phyloP scores from a whole-genome alignment of 2,888 invertebrate species.

The Lasioglossum figueresi region DNA sequence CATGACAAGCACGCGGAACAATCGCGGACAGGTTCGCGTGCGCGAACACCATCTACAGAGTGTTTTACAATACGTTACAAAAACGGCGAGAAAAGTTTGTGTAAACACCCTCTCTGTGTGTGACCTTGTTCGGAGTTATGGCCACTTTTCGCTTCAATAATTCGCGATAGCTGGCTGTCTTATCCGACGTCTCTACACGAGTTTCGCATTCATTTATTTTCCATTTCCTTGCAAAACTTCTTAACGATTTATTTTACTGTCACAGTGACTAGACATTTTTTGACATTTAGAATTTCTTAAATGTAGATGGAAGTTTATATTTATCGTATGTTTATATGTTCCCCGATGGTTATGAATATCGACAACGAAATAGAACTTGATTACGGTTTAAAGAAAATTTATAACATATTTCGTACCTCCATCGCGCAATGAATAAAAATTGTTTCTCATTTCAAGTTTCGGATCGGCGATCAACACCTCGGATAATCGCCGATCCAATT shows the following conservation, averaged over 20 bases:
- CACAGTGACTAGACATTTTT: too few relatives aligned
- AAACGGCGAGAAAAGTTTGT: neutral
- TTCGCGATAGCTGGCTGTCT: neutral
- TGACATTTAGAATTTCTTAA: too few relatives aligned
- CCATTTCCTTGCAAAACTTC: too few relatives aligned
- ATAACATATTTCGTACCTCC: too few relatives aligned
- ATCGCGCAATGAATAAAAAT: too few relatives aligned
- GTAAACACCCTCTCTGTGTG: neutral
- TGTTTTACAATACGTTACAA: neutral
- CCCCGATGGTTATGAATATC: too few relatives aligned
- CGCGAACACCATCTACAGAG: slow-evolving; percentile 51
- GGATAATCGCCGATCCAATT: neutral
- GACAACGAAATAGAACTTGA: too few relatives aligned
- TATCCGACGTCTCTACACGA: neutral
- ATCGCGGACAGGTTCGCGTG: slow-evolving; percentile 73
- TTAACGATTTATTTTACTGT: too few relatives aligned
- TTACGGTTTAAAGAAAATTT: too few relatives aligned
- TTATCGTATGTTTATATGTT: too few relatives aligned
- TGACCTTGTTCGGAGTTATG: neutral
- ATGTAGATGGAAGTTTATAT: too few relatives aligned
- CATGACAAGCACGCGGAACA: slow-evolving; percentile 72
- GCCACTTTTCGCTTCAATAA: neutral
- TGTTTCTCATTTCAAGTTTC: neutral
- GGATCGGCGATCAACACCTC: neutral
- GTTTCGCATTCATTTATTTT: neutral